Percentiles rank a stretch among this genome's conserved stretches.
Evolutionary conservation across 2,888 invertebrate genomes (phyloP).

Genomic region (Ptychoptera contaminata): DNA sequence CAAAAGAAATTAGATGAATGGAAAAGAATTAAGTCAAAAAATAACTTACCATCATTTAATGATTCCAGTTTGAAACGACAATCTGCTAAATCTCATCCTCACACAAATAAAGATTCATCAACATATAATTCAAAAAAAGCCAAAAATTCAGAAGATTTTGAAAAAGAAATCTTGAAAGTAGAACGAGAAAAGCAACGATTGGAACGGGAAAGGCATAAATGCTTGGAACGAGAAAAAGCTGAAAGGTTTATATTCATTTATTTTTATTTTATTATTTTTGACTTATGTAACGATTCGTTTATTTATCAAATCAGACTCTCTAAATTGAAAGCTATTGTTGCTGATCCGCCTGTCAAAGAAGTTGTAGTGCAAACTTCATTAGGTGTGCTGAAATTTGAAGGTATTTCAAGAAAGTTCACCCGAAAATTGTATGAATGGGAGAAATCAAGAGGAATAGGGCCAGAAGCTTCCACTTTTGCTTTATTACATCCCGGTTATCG

Average conservation of each 20-base stretch:
- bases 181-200: slow-evolving; percentile 44
- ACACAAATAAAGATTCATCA: not conserved
- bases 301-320: slow-evolving; percentile 18
- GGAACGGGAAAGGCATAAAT: slow-evolving; percentile 44
- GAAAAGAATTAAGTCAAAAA: slow-evolving; percentile 56
- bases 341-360: slow-evolving; percentile 42
- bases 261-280: not conserved
- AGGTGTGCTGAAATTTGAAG: slow-evolving; percentile 71
- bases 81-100: not conserved
- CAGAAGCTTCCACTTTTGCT: slow-evolving; percentile 72
- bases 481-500: slow-evolving; percentile 45
- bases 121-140: slow-evolving; percentile 26
- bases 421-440: slow-evolving; percentile 85
- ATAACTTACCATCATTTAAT: slow-evolving; percentile 35
- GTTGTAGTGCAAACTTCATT: slow-evolving; percentile 69
- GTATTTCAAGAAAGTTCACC: slow-evolving; percentile 76
- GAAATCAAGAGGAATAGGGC: slow-evolving; percentile 70
- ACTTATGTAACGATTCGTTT: not conserved
- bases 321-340: slow-evolving; percentile 35
- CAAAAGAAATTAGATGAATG: slow-evolving; percentile 72
- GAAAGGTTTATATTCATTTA: slow-evolving; percentile 18
- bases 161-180: slow-evolving; percentile 40
- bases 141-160: slow-evolving; percentile 39
- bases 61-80: slow-evolving; percentile 20
- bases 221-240: slow-evolving; percentile 46